Evolutionary conservation across 2,113 vertebrate genomes (phyloP).

Genomic region (Pseudorasbora parva): DNA sequence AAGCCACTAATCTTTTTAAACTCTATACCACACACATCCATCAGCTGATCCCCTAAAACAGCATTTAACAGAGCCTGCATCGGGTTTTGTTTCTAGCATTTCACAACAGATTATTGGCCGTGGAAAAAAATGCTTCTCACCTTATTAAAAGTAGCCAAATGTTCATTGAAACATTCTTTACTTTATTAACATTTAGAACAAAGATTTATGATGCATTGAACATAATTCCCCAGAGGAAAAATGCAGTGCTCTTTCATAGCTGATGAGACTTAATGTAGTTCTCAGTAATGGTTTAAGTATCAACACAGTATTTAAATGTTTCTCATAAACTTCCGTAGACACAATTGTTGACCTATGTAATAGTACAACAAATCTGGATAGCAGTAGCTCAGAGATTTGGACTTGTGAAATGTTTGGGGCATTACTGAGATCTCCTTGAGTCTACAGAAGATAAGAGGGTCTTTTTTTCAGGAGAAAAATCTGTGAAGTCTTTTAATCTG

Average conservation of each 20-base stretch:
- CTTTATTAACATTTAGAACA: neutral
- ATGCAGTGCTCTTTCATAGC: neutral
- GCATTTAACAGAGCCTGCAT: conserved; percentile 16
- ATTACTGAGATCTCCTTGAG: neutral
- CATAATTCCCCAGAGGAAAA: neutral
- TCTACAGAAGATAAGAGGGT: neutral
- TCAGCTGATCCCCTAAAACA: conserved; percentile 41
- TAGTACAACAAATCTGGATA: no score
- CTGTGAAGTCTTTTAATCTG: neutral
- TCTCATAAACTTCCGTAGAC: neutral
- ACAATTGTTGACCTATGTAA: no score
- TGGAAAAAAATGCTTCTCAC: neutral
- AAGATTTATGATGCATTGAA: neutral
- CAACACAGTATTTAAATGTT: neutral
- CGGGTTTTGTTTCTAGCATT: neutral
- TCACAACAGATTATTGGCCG: neutral
- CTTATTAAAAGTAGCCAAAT: neutral
- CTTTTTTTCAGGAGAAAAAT: neutral
- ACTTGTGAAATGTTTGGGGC: neutral
- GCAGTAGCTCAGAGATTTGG: neutral
- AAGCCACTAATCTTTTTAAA: conserved; percentile 48
- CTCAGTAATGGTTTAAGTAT: neutral
- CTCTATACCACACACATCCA: conserved; percentile 29
- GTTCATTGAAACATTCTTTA: neutral
- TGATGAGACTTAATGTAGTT: neutral